Conservation (phyloP, 2,888 invertebrate genomes). For the Suillia variegata region DNA sequence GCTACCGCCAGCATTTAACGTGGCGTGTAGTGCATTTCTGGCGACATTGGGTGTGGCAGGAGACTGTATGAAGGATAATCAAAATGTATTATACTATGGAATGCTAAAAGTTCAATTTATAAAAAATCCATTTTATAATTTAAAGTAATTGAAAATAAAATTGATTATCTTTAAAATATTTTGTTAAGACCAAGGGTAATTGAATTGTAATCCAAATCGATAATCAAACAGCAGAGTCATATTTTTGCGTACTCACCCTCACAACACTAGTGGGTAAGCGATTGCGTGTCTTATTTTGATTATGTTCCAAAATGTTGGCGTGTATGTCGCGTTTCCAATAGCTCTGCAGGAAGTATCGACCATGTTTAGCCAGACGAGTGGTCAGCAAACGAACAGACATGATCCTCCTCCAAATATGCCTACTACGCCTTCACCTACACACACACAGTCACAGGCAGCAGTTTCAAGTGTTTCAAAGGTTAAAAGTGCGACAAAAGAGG, state of each 20-base stretch:
- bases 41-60: conserved; percentile 13
- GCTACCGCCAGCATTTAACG: conserved; percentile 23
- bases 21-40: conserved; percentile 21
- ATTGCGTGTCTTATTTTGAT: conserved; percentile 49
- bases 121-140: too few species aligned
- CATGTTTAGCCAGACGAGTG: conserved; percentile 67
- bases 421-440: too few species aligned
- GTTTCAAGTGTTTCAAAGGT: too few species aligned
- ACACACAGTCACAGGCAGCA: too few species aligned
- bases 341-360: conserved; percentile 65
- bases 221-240: conserved; percentile 1
- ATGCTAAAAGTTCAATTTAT: too few species aligned
- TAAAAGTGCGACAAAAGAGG: too few species aligned
- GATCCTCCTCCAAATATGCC: too few species aligned
- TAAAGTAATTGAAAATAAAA: too few species aligned
- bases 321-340: conserved; percentile 64
- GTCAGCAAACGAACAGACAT: conserved; percentile 67
- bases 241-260: conserved; percentile 42
- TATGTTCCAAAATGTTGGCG: conserved; percentile 62
- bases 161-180: too few species aligned
- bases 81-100: neutral
- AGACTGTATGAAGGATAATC: neutral
- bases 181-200: neutral
- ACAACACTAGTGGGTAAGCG: conserved; percentile 47
- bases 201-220: neutral